These are phyloP conservation scores for Oryzias dopingdopingensis DNA, from an alignment of 2,797 vertebrate genomes.

Conservation along the genomic window DNA sequence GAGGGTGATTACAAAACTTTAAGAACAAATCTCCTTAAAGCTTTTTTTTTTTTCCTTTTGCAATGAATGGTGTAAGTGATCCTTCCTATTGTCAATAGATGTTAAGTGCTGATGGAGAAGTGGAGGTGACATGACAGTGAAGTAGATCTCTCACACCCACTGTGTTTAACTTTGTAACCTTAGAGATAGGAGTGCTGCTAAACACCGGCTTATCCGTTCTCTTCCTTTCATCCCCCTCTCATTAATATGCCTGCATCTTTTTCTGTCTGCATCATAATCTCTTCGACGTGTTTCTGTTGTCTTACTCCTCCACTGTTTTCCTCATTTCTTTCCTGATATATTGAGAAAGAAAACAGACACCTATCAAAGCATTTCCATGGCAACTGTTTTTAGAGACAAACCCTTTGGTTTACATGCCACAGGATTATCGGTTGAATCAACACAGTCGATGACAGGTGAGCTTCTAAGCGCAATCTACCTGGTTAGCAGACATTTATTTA, in stretches of 20 bases:
- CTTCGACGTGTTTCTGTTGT: neutral
- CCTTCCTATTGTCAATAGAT: slow-evolving; percentile 26
- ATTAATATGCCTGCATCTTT: slow-evolving; percentile 3
- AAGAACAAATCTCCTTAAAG: slow-evolving; percentile 2
- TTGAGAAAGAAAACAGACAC: slow-evolving; percentile 37
- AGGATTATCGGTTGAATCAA: too few relatives aligned
- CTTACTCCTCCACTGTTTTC: slow-evolving; percentile 8
- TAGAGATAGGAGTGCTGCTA: slow-evolving; percentile 17
- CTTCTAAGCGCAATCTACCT: too few relatives aligned
- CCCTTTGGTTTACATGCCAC: too few relatives aligned
- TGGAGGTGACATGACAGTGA: slow-evolving; percentile 25
- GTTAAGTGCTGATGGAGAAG: neutral
- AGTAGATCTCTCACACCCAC: slow-evolving; percentile 31
- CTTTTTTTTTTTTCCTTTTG: neutral
- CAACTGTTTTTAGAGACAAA: slow-evolving; percentile 47
- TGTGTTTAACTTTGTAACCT: slow-evolving; percentile 32
- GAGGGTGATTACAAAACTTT: slow-evolving; percentile 7
- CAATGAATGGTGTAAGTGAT: slow-evolving; percentile 20
- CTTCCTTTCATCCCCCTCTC: neutral
- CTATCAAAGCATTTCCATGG: slow-evolving; percentile 64
- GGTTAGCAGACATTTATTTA: too few relatives aligned
- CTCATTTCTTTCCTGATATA: slow-evolving; percentile 19
- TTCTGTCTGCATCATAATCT: slow-evolving; percentile 4
- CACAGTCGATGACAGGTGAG: too few relatives aligned
- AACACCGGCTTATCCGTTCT: slow-evolving; percentile 29